Evolutionary conservation across 2,797 vertebrate genomes (phyloP).

Genomic region (Champsocephalus gunnari): DNA sequence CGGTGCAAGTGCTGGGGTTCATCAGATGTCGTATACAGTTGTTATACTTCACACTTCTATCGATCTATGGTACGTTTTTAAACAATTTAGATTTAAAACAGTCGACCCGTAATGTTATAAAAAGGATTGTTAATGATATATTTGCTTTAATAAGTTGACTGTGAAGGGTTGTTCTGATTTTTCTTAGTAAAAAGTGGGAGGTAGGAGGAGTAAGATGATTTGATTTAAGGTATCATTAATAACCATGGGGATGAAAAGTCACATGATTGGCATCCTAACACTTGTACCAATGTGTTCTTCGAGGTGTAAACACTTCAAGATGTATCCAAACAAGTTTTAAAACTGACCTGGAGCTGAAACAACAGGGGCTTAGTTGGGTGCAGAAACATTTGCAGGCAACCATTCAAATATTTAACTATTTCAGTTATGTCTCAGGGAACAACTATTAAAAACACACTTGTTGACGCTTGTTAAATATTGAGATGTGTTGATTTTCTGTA

Average conservation of each 20-base stretch:
- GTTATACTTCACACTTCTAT: slow-evolving; percentile 5
- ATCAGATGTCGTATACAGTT: slow-evolving; percentile 15
- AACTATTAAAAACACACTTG: neutral
- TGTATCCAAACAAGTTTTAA: slow-evolving; percentile 1
- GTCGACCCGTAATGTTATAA: neutral
- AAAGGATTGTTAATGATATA: neutral
- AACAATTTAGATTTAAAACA: slow-evolving; percentile 2
- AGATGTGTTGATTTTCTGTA: neutral
- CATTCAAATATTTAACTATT: neutral
- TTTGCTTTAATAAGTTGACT: slow-evolving; percentile 2
- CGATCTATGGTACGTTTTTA: slow-evolving; percentile 20
- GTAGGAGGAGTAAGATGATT: slow-evolving; percentile 26
- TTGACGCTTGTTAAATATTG: neutral
- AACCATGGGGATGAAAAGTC: slow-evolving; percentile 23
- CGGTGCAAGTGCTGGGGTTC: slow-evolving; percentile 54
- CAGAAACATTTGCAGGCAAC: neutral
- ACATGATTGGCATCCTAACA: slow-evolving; percentile 8
- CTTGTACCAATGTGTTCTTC: neutral
- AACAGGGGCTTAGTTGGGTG: neutral
- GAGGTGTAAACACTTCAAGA: neutral
- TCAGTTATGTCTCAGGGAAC: neutral
- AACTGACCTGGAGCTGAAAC: neutral
- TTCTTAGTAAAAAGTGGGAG: slow-evolving; percentile 35
- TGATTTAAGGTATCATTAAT: slow-evolving; percentile 49
- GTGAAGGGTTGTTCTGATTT: neutral